Evolutionary conservation across 1,140 invertebrate species (phyloP).

Genomic region (Drosophila malerkotliana): DNA sequence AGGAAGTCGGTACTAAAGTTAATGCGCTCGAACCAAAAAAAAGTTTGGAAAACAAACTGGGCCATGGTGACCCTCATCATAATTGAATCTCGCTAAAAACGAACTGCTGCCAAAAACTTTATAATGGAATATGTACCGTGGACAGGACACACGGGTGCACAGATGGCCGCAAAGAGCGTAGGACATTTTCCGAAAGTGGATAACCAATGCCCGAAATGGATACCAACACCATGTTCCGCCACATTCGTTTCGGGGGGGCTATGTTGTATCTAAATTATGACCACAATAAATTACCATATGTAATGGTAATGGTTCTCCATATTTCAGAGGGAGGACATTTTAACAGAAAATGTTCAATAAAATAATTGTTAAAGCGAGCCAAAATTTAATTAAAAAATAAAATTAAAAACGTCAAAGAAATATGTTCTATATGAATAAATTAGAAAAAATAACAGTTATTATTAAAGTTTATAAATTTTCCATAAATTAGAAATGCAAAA

Average conservation of each 20-base stretch:
- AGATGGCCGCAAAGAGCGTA: slow-evolving; percentile 5
- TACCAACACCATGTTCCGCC: slow-evolving; percentile 35
- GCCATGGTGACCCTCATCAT: slow-evolving; percentile 66
- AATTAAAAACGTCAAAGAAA: slow-evolving; percentile 1
- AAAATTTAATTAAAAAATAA: neutral
- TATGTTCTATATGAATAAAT: neutral
- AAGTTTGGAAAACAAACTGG: slow-evolving; percentile 16
- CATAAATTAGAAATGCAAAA: neutral
- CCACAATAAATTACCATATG: slow-evolving; percentile 34
- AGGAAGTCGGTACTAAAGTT: slow-evolving; percentile 59
- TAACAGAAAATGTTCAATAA: neutral
- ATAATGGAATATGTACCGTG: slow-evolving; percentile 42
- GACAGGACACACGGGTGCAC: neutral
- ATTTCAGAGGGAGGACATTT: neutral
- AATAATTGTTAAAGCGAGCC: neutral
- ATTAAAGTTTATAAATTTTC: neutral
- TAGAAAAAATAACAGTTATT: neutral
- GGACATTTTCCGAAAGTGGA: slow-evolving; percentile 42
- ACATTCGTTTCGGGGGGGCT: slow-evolving; percentile 21
- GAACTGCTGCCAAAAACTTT: slow-evolving; percentile 62
- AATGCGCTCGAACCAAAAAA: slow-evolving; percentile 55
- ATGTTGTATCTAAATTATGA: slow-evolving; percentile 34
- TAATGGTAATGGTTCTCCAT: slow-evolving; percentile 4
- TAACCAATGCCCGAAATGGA: slow-evolving; percentile 45
- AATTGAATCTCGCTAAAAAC: slow-evolving; percentile 73